These are phyloP conservation scores for Macrophya annulata DNA, from an alignment of 2,888 invertebrate genomes.

Conservation along the genomic window DNA sequence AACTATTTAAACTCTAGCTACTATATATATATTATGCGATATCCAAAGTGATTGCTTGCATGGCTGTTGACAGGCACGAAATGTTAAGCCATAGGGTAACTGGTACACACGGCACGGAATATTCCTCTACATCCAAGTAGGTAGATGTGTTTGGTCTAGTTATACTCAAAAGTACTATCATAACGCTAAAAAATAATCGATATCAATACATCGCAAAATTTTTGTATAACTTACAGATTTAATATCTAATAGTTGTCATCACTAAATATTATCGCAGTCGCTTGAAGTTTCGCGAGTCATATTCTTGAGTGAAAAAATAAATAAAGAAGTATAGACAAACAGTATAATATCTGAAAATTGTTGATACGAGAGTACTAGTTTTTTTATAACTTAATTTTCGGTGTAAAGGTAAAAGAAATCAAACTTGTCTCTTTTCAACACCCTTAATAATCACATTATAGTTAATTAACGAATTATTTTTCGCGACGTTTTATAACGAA, in stretches of 20 bases:
- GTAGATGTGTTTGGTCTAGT: neutral
- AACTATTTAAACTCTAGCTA: constrained; percentile 37
- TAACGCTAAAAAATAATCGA: neutral
- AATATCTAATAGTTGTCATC: no score
- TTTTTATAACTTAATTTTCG: no score
- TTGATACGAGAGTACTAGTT: no score
- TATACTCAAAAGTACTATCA: neutral
- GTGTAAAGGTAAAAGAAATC: neutral
- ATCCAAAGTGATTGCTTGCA: constrained; percentile 31
- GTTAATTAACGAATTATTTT: neutral
- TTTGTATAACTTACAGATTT: no score
- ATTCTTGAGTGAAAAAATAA: no score
- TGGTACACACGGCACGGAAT: constrained; percentile 34
- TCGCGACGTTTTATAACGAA: neutral
- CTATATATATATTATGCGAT: neutral
- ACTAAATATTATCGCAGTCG: no score
- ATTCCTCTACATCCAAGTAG: constrained; percentile 12
- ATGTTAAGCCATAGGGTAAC: constrained; percentile 28
- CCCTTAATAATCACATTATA: neutral
- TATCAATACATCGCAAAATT: neutral
- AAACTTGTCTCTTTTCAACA: neutral
- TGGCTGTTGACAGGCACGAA: constrained; percentile 34
- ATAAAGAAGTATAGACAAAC: no score
- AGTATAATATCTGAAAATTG: neutral
- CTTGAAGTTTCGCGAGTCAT: no score